Evolutionary conservation across 2,113 vertebrate genomes (phyloP), one percentile per base, ranked within the genome.

Genomic region (Gobiocypris rarus): DNA sequence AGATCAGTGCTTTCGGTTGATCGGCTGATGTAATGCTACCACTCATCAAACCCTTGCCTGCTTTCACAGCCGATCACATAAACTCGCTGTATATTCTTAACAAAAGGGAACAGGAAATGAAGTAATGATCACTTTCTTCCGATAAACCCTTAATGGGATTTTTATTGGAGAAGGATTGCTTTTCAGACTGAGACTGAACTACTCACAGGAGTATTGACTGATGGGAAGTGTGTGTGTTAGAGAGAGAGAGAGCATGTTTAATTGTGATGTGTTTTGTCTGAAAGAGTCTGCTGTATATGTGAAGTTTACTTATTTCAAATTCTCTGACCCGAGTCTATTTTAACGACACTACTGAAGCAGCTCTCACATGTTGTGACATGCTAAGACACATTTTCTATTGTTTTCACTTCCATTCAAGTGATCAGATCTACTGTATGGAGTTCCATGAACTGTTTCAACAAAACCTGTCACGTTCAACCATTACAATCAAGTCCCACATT

Each of bases 291-390:
- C n/a, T 43, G 50, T 43, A 58, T 70, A 78, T 70, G 26, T 28
- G 54, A 74, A 26, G 58, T 38, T 85, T 61, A 24, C 65, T 52
- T 26, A 70, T 67, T 56, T 79, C 69, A n/a, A 19, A 70, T 34
- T 48, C 22, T 61, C 38, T 71, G 67, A 82, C 69, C 59, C 43
- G 4, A 31, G 14, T 34, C 63, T 58, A 31, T 70, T 71, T n/a
- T 61, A 15, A 63, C 70, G 70, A 73, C 58, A 22, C 79, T 75
- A 75, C 65, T 52, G 58, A 81, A 69, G 5, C 75, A 74, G 31
- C 65, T 63, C 73, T 74, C n/a, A 28, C 43, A 61, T 84, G n/a
- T 85, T 52, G 58, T 80, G 76, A 85, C 65, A 13, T 50, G 83
- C 70, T 26, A 50, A 81, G 65, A 78, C 52, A 56, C 14, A 41